Evolutionary conservation across 2,113 vertebrate species (phyloP).

Genomic region (Ciconia boyciana): DNA sequence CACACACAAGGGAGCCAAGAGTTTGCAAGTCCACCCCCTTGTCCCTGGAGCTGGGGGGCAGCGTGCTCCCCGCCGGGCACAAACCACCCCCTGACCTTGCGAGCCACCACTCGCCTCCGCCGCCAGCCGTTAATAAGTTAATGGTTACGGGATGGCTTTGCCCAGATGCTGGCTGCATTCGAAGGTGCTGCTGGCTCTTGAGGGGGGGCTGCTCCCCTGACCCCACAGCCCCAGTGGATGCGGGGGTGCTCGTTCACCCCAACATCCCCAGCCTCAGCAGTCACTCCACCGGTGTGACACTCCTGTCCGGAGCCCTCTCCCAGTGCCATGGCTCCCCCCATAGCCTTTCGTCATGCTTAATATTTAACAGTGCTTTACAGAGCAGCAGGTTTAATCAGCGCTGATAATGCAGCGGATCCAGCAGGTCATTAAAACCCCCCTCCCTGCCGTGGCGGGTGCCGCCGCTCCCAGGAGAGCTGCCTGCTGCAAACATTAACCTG

Average conservation of each 20-base stretch:
- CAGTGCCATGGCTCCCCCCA: rapidly evolving
- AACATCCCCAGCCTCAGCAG: not conserved
- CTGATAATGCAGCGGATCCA: constrained; percentile 53
- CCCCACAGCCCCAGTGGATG: rapidly evolving
- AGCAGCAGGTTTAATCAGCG: constrained; percentile 64
- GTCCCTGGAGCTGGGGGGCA: not conserved
- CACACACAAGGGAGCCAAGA: not conserved
- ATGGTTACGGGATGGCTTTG: constrained; percentile 47
- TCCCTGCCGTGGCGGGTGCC: not conserved
- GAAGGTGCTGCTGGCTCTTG: not conserved
- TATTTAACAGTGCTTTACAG: constrained; percentile 71
- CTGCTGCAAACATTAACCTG: constrained; percentile 65
- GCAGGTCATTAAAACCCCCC: constrained; percentile 49
- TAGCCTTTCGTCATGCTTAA: constrained; percentile 56
- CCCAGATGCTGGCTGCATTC: rapidly evolving
- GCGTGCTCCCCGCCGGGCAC: not conserved
- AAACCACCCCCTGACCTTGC: constrained; percentile 60
- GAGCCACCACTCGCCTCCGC: not conserved
- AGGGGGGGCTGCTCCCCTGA: not conserved
- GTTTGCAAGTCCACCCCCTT: not conserved
- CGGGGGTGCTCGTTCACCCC: rapidly evolving
- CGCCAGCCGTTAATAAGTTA: constrained; percentile 66
- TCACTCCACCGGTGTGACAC: rapidly evolving
- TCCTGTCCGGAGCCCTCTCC: not conserved
- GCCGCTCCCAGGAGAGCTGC: not conserved